Conservation (phyloP, 35 echinoderm and acorn worm genomes). For the Ptychodera flava region DNA sequence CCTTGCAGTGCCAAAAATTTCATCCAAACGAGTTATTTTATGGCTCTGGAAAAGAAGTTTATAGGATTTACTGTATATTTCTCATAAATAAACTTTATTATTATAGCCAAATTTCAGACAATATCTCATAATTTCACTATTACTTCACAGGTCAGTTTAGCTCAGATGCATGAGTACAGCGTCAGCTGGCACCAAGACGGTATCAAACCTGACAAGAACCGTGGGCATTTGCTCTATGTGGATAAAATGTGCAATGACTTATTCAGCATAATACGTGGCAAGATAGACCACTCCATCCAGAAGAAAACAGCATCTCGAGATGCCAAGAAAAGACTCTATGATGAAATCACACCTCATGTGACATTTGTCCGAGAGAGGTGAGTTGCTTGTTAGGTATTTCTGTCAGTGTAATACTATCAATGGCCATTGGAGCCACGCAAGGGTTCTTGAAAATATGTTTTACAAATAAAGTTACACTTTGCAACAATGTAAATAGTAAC, state of each 20-base stretch:
- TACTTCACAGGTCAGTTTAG: constrained; percentile 62
- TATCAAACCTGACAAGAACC: constrained; percentile 40
- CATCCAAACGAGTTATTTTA: too few species aligned
- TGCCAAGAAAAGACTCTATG: constrained; percentile 14
- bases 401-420: too few species aligned
- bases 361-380: constrained; percentile 65
- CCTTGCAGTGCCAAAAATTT: too few species aligned
- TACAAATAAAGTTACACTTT: too few species aligned
- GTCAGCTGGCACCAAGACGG: constrained; percentile 82
- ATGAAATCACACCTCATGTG: constrained; percentile 68
- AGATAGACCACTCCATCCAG: constrained; percentile 40
- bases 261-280: constrained; percentile 38
- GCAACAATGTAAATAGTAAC: too few species aligned
- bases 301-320: background rate
- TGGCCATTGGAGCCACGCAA: too few species aligned
- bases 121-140: too few species aligned
- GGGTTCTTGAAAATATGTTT: too few species aligned
- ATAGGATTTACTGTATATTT: too few species aligned
- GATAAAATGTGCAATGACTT: constrained; percentile 60
- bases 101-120: too few species aligned
- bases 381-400: background rate
- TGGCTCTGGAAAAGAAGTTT: too few species aligned
- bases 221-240: constrained; percentile 58
- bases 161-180: constrained; percentile 54
- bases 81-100: too few species aligned